phyloP scores from a whole-genome alignment of 2,113 vertebrate species.

The Oreotrochilus melanogaster region DNA sequence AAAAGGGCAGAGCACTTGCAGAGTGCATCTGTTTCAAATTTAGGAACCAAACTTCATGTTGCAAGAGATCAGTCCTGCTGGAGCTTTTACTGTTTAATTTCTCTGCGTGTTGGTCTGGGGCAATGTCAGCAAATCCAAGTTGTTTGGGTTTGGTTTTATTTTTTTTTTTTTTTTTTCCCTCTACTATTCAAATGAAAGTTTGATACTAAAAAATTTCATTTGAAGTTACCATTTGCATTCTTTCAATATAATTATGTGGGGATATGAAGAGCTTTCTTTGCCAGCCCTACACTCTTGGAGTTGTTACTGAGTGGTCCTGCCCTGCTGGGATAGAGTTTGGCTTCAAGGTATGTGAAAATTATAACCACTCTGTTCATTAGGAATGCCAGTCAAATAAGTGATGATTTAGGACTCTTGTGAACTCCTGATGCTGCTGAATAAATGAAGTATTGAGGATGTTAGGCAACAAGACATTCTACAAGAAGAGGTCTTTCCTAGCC shows the following conservation, averaged over 20 bases:
- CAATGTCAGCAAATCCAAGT: background rate
- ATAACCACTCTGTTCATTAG: background rate
- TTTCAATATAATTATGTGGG: background rate
- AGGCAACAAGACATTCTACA: background rate
- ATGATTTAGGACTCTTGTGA: background rate
- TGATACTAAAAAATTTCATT: background rate
- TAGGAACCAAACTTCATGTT: background rate
- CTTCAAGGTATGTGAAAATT: rapidly evolving
- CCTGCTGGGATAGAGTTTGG: background rate
- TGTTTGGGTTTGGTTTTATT: too few relatives aligned
- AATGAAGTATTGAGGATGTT: background rate
- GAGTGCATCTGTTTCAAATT: background rate
- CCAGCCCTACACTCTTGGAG: background rate
- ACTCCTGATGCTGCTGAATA: rapidly evolving
- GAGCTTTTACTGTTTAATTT: background rate
- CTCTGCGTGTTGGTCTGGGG: rapidly evolving
- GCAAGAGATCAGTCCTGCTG: background rate
- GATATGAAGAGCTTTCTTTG: background rate
- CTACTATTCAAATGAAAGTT: background rate
- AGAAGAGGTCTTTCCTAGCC: background rate
- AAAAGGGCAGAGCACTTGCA: background rate
- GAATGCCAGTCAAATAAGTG: background rate
- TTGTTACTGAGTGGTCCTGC: background rate
- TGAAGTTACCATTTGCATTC: background rate
- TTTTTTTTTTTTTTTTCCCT: rapidly evolving